Base-by-base conservation (phyloP, 2,888 invertebrate species). In the Heteromyza rotundicornis region DNA sequence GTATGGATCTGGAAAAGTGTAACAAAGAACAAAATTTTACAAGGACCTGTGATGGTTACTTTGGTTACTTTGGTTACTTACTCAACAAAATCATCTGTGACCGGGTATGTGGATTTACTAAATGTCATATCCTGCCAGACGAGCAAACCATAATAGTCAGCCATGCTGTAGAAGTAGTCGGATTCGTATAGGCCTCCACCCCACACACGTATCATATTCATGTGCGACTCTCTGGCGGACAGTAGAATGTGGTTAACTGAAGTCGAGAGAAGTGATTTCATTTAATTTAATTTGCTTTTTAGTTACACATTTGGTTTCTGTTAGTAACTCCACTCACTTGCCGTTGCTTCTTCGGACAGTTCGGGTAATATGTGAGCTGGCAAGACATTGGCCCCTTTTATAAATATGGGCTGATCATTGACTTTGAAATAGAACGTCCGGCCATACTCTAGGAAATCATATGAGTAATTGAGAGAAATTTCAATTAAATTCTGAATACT, bases 61-160 rank as follows among this genome's bases (percentile, higher is more conserved):
- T 50, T 50, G 2, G 22, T 10, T 50, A 22, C 2, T 1, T 17
- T 35, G 19, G 17, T 40, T 23, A 61, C 60, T 84, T 80, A 89
- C 84, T 85, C 76, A 50, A 97, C 84, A 82, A 93, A 98, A 1
- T 86, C 84, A 0, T 83, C 74, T 63, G 88, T 87, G 0, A 88
- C 86, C 0, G 97, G 98, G 83, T 98, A 98, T 88, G 97, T 91
- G 5, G 92, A 88, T 77, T 94, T 95, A 0, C 96, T 96, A 80
- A 97, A 98, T 88, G 97, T 91, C 77, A 98, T 89, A 81, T 98
- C 98, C 81, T 99, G 98, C 98, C 98, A 98, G 57, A 99, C 89
- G 75, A 98, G 85, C 19, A 98, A 89, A 0, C 98, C 98, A 59
- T 92, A 85, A 76, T 92, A 87, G 79, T 98, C 97, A 50, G 96